Base-by-base conservation (phyloP, 1,140 invertebrate species). In the Listronotus bonariensis region DNA sequence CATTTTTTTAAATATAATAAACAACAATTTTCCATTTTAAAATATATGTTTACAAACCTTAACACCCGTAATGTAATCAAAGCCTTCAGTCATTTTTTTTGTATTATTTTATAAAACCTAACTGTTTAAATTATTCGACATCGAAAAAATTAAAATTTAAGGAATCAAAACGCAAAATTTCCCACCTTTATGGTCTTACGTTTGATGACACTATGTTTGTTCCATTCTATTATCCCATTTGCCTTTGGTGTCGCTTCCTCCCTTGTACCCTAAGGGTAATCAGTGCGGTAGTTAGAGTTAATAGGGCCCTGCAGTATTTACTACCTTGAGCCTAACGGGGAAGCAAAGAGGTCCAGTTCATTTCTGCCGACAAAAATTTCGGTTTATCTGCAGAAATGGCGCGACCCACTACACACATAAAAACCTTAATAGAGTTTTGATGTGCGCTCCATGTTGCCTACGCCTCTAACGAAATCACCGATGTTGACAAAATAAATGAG, bases 211-310 rank as follows among this genome's bases (percentile, higher is more conserved):
- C 34, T 12, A 8, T 12, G 34, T 10, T 26, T 36, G 34, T 20
- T 14, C 11, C 18, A 9, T 10, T 20, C n/a, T 20, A 52, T 52
- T 52, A 32, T 20, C 20, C 7, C 20, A 7, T 14, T 31, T 20
- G 26, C 49, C 49, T 14, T 31, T 52, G 32, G n/a, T 52, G 12
- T 20, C 17, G 12, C n/a, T 20, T 36, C 49, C 49, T 36, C 26
- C 40, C 20, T 11, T 36, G 15, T 7, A 51, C 62, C 68, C 52
- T 41, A 41, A 56, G 68, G 68, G 62, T 69, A 59, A 69, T 69
- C 68, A 69, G 41, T 49, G 63, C 57, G 57, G 68, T 69, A 64
- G 68, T 69, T 69, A 69, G 62, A 62, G 68, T 69, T 69, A 65
- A 69, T 69, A 69, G 68, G 61, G 57, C 55, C 68, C 57, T 61